Base-by-base conservation (phyloP, 64 coral and sea anemone species). In the Orbicella faveolata region DNA sequence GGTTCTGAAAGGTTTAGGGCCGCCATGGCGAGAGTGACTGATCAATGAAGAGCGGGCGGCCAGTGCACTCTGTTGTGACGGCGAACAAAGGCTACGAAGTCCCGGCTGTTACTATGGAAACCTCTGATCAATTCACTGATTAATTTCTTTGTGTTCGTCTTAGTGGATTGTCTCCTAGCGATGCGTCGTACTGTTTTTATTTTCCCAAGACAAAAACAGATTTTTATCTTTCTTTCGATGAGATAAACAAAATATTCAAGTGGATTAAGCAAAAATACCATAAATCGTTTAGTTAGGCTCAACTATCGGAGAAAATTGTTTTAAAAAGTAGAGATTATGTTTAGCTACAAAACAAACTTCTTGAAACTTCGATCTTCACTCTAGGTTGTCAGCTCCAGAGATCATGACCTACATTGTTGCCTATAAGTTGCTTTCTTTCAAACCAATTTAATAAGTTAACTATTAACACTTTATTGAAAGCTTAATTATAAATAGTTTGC, bases 31-130 rank as follows among this genome's bases (percentile, higher is more conserved):
- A 37, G 39, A 16, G 36, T 20, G 34, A 30, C 12, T 23, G 18
- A 52, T 9, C 19, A 5, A 23, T 70, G 7, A 69, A 20, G n/a
- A 52, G 35, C 36, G 8, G 36, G 17, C 37, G 23, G 39, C 66
- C 4, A 3, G 20, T 41, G 37, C 55, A 26, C 34, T 52, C 82
- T 85, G 82, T 85, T 85, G 82, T 85, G 82, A 85, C 82, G 82
- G 82, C 37, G 82, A 70, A 85, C 82, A 85, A 85, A 85, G 82
- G 81, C 13, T 65, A 52, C 10, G 9, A 72, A 72, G 68, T 76
- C 88, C 61, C 52, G 52, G 81, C 12, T 65, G 94, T 93, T 87
- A 23, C 88, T 74, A 83, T 96, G 81, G 87, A 76, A 96, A 96
- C 87, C 54, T 33, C 65, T 52, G 82, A 85, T 85, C 63, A 20